Evolutionary conservation across 2,888 invertebrate genomes (phyloP).

Genomic region (Conops quadrifasciatus): DNA sequence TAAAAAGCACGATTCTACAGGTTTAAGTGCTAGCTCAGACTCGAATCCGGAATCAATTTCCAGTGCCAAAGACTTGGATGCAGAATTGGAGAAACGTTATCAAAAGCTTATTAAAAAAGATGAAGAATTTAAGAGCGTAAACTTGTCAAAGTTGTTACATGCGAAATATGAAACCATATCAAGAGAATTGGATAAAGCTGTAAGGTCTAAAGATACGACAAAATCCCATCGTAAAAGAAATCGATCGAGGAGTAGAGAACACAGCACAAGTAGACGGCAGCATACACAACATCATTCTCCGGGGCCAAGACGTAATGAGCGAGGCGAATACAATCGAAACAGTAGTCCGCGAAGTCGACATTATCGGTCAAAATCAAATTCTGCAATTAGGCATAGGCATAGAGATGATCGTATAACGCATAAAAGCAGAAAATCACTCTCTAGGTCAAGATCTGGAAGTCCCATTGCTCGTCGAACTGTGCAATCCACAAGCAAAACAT

Average conservation of each 20-base stretch:
- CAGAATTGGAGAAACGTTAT: constrained; percentile 75
- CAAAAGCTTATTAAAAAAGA: constrained; percentile 67
- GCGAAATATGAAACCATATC: constrained; percentile 63
- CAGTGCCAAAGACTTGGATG: constrained; percentile 70
- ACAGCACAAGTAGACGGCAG: background rate
- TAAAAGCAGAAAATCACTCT: constrained; percentile 3
- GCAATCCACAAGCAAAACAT: background rate
- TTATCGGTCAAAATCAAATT: constrained; percentile 15
- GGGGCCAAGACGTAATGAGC: background rate
- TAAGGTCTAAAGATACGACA: constrained; percentile 47
- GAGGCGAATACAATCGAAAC: constrained; percentile 1
- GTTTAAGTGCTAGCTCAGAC: constrained; percentile 31
- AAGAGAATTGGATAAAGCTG: constrained; percentile 62
- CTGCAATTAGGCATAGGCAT: background rate
- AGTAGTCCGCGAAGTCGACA: background rate
- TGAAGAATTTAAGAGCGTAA: constrained; percentile 52
- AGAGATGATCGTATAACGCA: background rate
- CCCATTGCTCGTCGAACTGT: background rate
- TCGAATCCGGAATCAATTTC: constrained; percentile 33
- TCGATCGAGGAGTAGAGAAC: constrained; percentile 16
- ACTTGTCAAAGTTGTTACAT: constrained; percentile 59
- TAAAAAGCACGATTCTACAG: constrained; percentile 52
- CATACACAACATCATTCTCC: background rate
- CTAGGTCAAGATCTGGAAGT: background rate
- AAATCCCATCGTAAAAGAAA: constrained; percentile 14